Evolutionary conservation across 2,888 invertebrate species (phyloP), one percentile per base, ranked within the genome.

Genomic region (Leptinotarsa haldemani): DNA sequence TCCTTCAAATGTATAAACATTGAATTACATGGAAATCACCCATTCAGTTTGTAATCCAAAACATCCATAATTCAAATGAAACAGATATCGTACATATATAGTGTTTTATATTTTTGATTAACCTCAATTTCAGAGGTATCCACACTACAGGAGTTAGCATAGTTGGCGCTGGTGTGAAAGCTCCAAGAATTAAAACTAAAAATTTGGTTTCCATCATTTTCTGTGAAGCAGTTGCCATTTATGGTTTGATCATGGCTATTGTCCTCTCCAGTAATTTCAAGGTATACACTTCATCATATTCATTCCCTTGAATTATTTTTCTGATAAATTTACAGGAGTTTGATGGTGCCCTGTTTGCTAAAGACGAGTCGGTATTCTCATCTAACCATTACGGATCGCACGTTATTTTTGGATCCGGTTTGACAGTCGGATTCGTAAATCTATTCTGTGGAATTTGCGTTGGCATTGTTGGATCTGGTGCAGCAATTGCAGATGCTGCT

Each of bases 151-250:
- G 98, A 78, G 93, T 94, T 69, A 97, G 97, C 86, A 99, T 99
- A 87, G 91, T 98, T 70, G 99, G 99, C 73, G 99, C 96, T 80
- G 99, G 99, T 86, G 98, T 99, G 30, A 98, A 98, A 89, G 97
- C 98, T 30, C 99, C 99, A 4, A 91, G 99, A 86, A 99, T 99
- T 88, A 97, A 98, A 89, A 99, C 99, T 74, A 99, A 99, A 90
- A 99, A 99, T 89, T 92, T 99, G 86, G 97, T 99, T 87, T 99
- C 98, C 71, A 97, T 99, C 83, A 99, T 99, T 88, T 99, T 99
- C 90, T 99, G 99, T 87, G 99, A 99, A 89, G 99, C 99, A 80
- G 99, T 99, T 4, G 99, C 99, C 77, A 99, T 99, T 89, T 99
- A 99, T 88, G 99, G 99, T 22, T 91, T 99, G 78, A 99, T 99